Percentiles rank a stretch among this genome's conserved stretches.
Evolutionary conservation across 2,888 invertebrate species (phyloP).

Genomic region (Lithophane ornitopus): DNA sequence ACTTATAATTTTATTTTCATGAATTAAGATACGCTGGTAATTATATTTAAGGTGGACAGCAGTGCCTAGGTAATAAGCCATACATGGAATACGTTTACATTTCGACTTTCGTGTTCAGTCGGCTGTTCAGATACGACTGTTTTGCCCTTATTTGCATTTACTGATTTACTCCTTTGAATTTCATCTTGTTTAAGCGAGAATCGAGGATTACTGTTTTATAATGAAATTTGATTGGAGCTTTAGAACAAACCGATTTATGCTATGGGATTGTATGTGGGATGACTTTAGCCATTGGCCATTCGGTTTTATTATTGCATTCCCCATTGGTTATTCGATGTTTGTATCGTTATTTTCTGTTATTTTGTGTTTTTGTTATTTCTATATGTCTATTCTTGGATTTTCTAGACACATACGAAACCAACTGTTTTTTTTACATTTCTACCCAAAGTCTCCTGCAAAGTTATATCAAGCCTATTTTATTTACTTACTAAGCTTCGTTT

Average conservation of each 20-base stretch:
- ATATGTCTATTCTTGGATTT: conserved; percentile 23
- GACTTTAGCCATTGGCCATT: conserved; percentile 1
- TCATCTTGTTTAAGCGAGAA: conserved; percentile 32
- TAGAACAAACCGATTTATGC: conserved; percentile 2
- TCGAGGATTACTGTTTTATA: conserved; percentile 31
- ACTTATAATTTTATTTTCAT: neutral
- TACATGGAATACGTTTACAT: conserved; percentile 24
- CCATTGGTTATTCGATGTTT: neutral
- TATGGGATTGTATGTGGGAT: conserved; percentile 1
- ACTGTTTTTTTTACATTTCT: neutral
- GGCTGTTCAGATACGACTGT: conserved; percentile 11
- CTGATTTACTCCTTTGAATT: conserved; percentile 50
- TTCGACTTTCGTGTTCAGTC: conserved; percentile 29
- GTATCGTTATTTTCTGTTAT: neutral
- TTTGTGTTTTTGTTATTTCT: no score
- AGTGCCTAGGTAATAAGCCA: conserved; percentile 26
- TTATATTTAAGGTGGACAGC: neutral
- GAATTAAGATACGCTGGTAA: neutral
- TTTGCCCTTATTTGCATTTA: conserved; percentile 48
- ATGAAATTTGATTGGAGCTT: conserved; percentile 36
- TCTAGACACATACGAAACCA: neutral
- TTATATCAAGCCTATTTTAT: conserved; percentile 12
- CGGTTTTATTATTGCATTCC: conserved; percentile 4
- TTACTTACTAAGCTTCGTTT: conserved; percentile 6
- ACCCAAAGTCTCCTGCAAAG: neutral